Base-by-base conservation (phyloP, 2,113 vertebrate species). In the Cavia aperea region DNA sequence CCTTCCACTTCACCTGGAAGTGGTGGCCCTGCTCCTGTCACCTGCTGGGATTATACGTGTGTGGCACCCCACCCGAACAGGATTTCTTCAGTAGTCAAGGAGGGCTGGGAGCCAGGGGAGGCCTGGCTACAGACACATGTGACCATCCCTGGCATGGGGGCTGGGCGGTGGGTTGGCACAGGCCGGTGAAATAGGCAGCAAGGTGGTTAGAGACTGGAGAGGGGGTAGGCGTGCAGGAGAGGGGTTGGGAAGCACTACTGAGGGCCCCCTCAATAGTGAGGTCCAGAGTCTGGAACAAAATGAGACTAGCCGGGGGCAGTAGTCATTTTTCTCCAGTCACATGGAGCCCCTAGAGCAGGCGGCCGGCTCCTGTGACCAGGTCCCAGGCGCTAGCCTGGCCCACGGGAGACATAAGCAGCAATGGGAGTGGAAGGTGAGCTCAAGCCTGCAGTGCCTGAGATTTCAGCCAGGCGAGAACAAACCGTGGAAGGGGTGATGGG, bases 401-500 rank as follows among this genome's bases (percentile, higher is more conserved):
- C 21, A 39, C 39, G 31, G 51, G 65, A 58, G n/a, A 33, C 7
- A 23, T 7, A 43, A 77, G 62, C 3, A 13, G 43, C 54, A 24
- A 1, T 5, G 23, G 60, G 43, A 65, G 29, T 13, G 49, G 58
- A 24, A 23, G 23, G 56, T 8, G 62, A 58, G 6, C 13, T 70
- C 73, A 31, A 46, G 62, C 65, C 26, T 0, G 0, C 24, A 33
- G 21, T 8, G 49, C 51, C 58, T 11, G 77, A 62, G 54, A 3
- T 7, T 51, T 16, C 15, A 68, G 33, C 26, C 26, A 16, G 13
- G 12, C 26, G 26, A 43, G n/a, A 46, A 23, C 1, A 43, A 31
- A 46, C 60, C 62, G 4, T 4, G 0, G 7, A 70, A 16, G n/a
- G n/a, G 3, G 15, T 7, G 13, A 0, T 46, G 10, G 60, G 24